Conservation (phyloP, 2,888 invertebrate species). For the Chironomus riparius region DNA sequence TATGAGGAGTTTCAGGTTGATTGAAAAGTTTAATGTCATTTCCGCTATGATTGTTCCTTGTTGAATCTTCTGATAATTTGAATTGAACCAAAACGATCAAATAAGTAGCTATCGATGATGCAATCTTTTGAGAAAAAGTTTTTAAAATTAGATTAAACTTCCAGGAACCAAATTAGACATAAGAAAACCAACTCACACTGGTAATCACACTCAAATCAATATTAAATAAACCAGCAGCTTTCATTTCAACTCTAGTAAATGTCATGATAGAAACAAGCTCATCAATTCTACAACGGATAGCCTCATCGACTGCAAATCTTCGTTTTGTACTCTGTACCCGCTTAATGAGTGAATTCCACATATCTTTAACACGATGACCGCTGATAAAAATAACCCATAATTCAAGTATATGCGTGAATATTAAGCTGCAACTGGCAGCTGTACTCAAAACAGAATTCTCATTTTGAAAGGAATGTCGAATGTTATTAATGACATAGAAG, state of each 20-base stretch:
- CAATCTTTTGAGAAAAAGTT: neutral
- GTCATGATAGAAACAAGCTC: neutral
- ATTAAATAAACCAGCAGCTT: neutral
- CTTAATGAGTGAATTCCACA: neutral
- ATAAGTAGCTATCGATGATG: neutral
- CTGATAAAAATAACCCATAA: conserved; percentile 6
- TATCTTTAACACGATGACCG: conserved; percentile 1
- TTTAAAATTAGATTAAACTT: too few species aligned
- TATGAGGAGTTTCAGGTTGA: too few species aligned
- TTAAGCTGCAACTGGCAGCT: neutral
- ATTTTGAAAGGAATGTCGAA: neutral
- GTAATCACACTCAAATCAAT: neutral
- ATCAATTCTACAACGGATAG: neutral
- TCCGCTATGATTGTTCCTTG: too few species aligned
- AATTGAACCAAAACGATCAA: conserved; percentile 1
- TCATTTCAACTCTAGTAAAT: neutral
- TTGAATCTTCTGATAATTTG: neutral
- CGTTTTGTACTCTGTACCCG: neutral
- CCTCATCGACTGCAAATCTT: neutral
- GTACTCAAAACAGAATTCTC: neutral
- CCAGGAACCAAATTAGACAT: too few species aligned
- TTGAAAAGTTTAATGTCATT: too few species aligned
- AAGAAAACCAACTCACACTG: neutral
- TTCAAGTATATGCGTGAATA: conserved; percentile 1
- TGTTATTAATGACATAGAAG: conserved; percentile 1